Conservation (phyloP, 2,888 invertebrate species). For the Argyresthia albistria region DNA sequence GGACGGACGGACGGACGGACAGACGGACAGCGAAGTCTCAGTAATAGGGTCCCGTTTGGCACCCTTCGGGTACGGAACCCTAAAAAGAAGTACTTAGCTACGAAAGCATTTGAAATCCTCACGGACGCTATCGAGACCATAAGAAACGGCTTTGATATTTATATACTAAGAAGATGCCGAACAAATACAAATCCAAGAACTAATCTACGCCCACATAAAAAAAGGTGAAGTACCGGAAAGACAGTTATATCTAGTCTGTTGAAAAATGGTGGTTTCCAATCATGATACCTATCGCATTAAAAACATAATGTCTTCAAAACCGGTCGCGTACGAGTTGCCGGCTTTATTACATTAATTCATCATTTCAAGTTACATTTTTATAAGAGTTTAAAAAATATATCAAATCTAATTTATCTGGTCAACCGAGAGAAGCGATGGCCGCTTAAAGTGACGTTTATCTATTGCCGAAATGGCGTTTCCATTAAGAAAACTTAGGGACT, state of each 20-base stretch:
- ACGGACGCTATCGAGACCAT: no score
- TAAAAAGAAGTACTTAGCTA: no score
- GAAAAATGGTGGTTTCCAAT: constrained; percentile 54
- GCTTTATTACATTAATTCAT: constrained; percentile 52
- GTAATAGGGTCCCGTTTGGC: no score
- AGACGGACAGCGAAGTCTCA: no score
- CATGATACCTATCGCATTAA: constrained; percentile 50
- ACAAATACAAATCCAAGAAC: constrained; percentile 23
- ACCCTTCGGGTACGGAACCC: no score
- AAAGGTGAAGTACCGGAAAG: constrained; percentile 32
- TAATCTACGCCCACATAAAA: constrained; percentile 47
- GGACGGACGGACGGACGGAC: no score
- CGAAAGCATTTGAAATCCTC: no score
- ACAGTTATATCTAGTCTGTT: constrained; percentile 21
- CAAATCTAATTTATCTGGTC: constrained; percentile 59
- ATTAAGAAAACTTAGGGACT: constrained; percentile 18
- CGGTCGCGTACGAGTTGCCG: constrained; percentile 28
- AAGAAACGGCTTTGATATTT: no score
- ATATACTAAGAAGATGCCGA: constrained; percentile 12
- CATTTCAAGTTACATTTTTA: constrained; percentile 34
- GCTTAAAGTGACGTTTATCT: constrained; percentile 37
- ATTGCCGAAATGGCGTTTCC: constrained; percentile 24
- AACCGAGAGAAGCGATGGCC: constrained; percentile 36
- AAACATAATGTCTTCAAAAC: constrained; percentile 37
- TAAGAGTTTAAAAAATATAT: constrained; percentile 54